Evolutionary conservation across 2,113 vertebrate genomes (phyloP).

Genomic region (Tyrannus savana): DNA sequence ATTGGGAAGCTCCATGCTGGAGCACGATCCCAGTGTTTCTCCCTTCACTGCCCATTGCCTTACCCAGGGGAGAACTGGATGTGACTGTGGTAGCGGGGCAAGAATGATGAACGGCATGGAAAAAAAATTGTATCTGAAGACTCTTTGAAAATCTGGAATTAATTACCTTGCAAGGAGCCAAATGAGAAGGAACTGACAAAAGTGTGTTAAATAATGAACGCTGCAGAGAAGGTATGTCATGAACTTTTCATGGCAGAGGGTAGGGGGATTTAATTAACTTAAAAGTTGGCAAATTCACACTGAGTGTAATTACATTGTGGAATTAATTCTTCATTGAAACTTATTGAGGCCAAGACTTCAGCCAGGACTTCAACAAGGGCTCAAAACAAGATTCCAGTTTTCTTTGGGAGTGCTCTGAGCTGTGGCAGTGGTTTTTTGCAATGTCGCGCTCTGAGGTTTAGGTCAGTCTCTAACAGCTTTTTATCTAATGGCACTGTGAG

Average conservation of each 20-base stretch:
- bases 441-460: not conserved
- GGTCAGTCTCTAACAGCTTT: not conserved
- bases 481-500: not conserved
- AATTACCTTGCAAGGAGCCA: not conserved
- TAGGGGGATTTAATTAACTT: conserved; percentile 35
- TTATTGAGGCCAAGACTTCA: not conserved
- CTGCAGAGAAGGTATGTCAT: conserved; percentile 8
- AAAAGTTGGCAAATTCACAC: conserved; percentile 20
- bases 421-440: not conserved
- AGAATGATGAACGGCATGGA: not conserved
- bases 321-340: conserved; percentile 26
- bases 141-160: not conserved
- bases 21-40: not conserved
- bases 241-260: conserved; percentile 1
- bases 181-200: not conserved
- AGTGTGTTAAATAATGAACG: conserved; percentile 6
- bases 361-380: not conserved
- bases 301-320: not conserved
- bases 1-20: not conserved
- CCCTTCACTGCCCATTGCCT: fast-evolving
- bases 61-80: not conserved
- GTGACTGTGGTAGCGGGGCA: fast-evolving
- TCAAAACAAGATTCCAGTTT: not conserved
- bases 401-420: not conserved
- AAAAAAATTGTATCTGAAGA: not conserved